Evolutionary conservation across 1,140 invertebrate genomes (phyloP).

Genomic region (Schlechtendalia chinensis): DNA sequence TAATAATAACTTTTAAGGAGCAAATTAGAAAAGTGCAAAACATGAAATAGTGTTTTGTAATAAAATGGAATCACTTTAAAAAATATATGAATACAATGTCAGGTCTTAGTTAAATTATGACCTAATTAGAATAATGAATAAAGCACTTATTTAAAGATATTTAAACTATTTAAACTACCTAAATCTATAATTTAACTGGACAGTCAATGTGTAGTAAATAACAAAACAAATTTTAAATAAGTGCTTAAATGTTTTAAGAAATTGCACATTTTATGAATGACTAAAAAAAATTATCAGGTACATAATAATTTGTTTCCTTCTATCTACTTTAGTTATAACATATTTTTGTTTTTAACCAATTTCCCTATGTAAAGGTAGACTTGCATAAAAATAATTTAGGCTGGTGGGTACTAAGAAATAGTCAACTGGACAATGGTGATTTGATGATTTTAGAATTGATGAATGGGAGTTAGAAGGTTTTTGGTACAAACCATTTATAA

Average conservation of each 20-base stretch:
- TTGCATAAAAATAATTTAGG: slow-evolving; percentile 42
- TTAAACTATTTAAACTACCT: slow-evolving; percentile 22
- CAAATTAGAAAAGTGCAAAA: slow-evolving; percentile 40
- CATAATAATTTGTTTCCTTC: slow-evolving; percentile 4
- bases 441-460: slow-evolving; percentile 6
- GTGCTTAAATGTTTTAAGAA: slow-evolving; percentile 6
- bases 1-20: neutral
- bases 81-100: neutral
- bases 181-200: slow-evolving; percentile 11
- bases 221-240: slow-evolving; percentile 22
- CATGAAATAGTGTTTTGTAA: slow-evolving; percentile 27
- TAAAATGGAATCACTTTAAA: slow-evolving; percentile 3
- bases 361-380: slow-evolving; percentile 53
- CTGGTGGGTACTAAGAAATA: slow-evolving; percentile 31
- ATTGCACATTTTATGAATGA: slow-evolving; percentile 14
- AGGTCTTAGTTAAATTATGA: neutral
- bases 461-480: slow-evolving; percentile 14
- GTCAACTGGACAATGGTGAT: neutral
- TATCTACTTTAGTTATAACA: slow-evolving; percentile 49
- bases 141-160: slow-evolving; percentile 27
- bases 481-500: slow-evolving; percentile 47
- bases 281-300: slow-evolving; percentile 39
- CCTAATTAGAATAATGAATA: slow-evolving; percentile 38
- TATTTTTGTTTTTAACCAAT: slow-evolving; percentile 57
- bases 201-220: slow-evolving; percentile 7